Evolutionary conservation across 2,113 vertebrate species (phyloP).

Genomic region (Menidia beryllina): DNA sequence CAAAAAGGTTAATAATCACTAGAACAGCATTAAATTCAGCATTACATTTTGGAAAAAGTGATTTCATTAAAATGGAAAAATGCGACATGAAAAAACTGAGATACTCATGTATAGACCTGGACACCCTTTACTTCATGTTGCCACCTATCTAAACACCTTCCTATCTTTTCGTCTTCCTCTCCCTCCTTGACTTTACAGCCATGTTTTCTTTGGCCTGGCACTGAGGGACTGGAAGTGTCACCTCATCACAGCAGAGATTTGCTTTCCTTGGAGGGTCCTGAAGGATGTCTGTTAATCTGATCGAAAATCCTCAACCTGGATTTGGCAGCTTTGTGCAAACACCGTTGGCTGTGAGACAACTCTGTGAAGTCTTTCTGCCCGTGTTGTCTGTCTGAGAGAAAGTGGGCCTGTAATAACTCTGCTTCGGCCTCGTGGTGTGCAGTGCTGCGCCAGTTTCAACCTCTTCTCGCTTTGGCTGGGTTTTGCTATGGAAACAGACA

Average conservation of each 20-base stretch:
- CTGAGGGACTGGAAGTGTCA: conserved; percentile 74
- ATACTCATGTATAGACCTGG: not conserved
- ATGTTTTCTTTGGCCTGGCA: conserved; percentile 71
- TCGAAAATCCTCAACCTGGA: conserved; percentile 69
- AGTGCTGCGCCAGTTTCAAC: conserved; percentile 41
- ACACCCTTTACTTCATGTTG: not conserved
- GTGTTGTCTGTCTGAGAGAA: conserved; percentile 54
- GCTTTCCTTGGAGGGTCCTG: conserved; percentile 71
- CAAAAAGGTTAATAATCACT: no score
- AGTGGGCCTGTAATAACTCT: conserved; percentile 52
- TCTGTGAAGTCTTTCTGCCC: conserved; percentile 31
- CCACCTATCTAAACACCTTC: conserved; percentile 14
- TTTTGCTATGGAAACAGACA: conserved; percentile 31
- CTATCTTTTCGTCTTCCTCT: conserved; percentile 42
- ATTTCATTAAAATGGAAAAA: not conserved
- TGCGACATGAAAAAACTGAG: not conserved
- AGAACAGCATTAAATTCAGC: not conserved
- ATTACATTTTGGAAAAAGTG: not conserved
- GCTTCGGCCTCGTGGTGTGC: conserved; percentile 30
- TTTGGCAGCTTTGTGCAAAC: conserved; percentile 69
- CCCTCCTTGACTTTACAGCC: conserved; percentile 14
- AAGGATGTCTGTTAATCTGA: conserved; percentile 77
- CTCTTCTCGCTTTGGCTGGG: conserved; percentile 31
- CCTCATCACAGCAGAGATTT: conserved; percentile 73
- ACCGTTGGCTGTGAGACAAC: conserved; percentile 43